A percentile compares a stretch with the other conserved stretches of the same genome.
phyloP scores from a whole-genome alignment of 2,113 vertebrate species.

The Benitochromis conjunctus region DNA sequence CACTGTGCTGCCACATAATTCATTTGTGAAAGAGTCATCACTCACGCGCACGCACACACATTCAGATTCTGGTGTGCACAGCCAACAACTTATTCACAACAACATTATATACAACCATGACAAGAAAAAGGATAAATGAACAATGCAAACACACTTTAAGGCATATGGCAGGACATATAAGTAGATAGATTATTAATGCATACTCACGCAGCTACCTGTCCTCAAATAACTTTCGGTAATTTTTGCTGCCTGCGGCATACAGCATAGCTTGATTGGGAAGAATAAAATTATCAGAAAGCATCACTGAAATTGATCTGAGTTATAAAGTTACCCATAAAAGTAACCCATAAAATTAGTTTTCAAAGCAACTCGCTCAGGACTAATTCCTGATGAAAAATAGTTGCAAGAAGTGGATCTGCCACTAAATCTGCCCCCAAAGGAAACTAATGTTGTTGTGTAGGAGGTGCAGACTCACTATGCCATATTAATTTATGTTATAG shows the following conservation, averaged over 20 bases:
- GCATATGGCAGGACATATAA: neutral
- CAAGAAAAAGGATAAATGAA: neutral
- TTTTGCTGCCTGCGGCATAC: neutral
- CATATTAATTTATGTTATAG: neutral
- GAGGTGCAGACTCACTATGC: neutral
- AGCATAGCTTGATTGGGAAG: neutral
- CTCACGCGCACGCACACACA: neutral
- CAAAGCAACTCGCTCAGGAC: neutral
- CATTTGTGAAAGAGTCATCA: neutral
- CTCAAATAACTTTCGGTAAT: neutral
- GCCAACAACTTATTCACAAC: neutral
- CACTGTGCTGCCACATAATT: neutral
- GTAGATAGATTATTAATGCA: neutral
- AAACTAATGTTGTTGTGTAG: neutral
- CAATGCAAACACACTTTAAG: neutral
- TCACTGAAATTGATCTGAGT: neutral
- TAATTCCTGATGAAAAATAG: neutral
- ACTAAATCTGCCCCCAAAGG: neutral
- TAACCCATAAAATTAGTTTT: neutral
- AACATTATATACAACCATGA: neutral
- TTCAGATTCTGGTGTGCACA: neutral
- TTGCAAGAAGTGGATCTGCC: neutral
- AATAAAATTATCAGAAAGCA: neutral
- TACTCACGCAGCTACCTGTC: neutral
- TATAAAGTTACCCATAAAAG: neutral